These are phyloP conservation scores for Ataeniobius toweri DNA, from an alignment of 2,797 vertebrate genomes.

Conservation along the genomic window DNA sequence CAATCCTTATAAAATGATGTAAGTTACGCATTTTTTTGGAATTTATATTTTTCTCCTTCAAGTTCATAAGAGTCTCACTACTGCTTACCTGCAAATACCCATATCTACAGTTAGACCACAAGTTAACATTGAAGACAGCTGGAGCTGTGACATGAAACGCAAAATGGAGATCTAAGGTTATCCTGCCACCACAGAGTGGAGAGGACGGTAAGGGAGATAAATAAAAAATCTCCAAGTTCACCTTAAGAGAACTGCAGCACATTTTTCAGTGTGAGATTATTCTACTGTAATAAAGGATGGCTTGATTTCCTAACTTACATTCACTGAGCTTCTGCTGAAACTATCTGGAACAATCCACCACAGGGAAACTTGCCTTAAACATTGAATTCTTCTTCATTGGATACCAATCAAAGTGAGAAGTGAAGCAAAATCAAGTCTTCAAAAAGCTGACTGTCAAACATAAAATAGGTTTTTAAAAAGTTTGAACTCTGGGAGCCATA, in stretches of 20 bases:
- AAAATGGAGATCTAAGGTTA: background rate
- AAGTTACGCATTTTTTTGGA: background rate
- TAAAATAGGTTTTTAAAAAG: conserved; percentile 4
- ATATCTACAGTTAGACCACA: background rate
- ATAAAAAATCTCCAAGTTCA: background rate
- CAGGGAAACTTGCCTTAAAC: background rate
- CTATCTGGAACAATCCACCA: background rate
- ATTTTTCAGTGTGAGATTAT: background rate
- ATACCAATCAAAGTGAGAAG: background rate
- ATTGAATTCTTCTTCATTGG: background rate
- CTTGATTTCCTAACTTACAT: background rate
- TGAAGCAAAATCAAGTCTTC: background rate
- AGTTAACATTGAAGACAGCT: background rate
- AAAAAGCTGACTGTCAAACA: background rate
- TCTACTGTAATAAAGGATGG: background rate
- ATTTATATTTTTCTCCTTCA: background rate
- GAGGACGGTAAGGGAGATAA: background rate
- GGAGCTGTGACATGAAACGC: background rate
- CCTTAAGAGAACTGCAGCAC: background rate
- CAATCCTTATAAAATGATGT: background rate
- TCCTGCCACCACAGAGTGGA: background rate
- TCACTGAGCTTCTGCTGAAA: background rate
- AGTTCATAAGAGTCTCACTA: background rate
- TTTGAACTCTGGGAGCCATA: background rate
- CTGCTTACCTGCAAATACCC: background rate